These are phyloP conservation scores for Manis javanica DNA, from an alignment of 2,797 vertebrate species.

Conservation along the genomic window DNA sequence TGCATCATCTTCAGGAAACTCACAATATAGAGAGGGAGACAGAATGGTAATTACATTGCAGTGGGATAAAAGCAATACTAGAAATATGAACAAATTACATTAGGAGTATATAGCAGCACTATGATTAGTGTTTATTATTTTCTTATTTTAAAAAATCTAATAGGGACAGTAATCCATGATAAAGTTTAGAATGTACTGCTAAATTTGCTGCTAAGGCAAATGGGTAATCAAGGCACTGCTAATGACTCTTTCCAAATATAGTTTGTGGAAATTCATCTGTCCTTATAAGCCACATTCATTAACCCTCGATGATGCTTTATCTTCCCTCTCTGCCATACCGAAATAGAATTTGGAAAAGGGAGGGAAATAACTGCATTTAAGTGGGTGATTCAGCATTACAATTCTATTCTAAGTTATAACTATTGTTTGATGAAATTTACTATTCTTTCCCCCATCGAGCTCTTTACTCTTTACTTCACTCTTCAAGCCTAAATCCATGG, in stretches of 20 bases:
- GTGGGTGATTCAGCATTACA: background rate
- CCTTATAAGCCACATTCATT: slow-evolving; percentile 10
- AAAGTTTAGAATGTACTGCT: slow-evolving; percentile 40
- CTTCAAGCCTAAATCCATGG: background rate
- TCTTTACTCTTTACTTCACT: background rate
- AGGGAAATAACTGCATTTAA: background rate
- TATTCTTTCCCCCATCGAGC: background rate
- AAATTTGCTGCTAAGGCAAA: slow-evolving; percentile 55
- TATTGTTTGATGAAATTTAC: background rate
- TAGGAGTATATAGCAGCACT: background rate
- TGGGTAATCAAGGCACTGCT: slow-evolving; percentile 44
- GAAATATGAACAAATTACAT: background rate
- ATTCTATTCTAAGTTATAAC: background rate
- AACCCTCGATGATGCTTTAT: background rate
- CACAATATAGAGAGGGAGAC: background rate
- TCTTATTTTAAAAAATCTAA: background rate
- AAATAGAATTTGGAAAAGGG: background rate
- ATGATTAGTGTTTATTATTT: slow-evolving; percentile 29
- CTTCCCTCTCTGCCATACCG: background rate
- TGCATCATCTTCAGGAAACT: background rate
- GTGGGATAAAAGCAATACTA: background rate
- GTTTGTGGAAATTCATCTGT: slow-evolving; percentile 10
- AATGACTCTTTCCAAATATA: slow-evolving; percentile 26
- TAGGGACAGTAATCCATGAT: background rate
- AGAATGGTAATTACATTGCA: background rate